Evolutionary conservation across 2,797 vertebrate species (phyloP).

Genomic region (Otolemur crassicaudatus): DNA sequence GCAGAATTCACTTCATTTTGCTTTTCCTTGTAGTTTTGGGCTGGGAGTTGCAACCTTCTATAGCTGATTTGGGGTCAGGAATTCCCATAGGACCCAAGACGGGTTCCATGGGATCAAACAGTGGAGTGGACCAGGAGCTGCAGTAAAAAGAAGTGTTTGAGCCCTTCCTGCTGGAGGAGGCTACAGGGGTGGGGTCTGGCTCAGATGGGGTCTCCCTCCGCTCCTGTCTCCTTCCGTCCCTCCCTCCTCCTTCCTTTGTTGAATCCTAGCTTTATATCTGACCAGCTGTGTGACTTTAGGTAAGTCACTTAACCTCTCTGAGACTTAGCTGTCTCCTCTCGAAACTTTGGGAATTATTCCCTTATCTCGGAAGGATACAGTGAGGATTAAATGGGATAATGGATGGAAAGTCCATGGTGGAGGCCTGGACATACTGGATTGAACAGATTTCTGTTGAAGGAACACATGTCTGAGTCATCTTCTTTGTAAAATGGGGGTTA

Average conservation of each 20-base stretch:
- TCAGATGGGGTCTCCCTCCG: neutral
- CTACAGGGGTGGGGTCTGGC: neutral
- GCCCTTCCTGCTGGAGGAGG: too few relatives aligned
- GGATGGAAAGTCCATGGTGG: neutral
- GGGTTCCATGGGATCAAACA: neutral
- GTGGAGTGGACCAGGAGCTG: neutral
- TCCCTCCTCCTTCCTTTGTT: neutral
- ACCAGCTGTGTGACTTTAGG: neutral
- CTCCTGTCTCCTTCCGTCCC: neutral
- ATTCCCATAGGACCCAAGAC: neutral
- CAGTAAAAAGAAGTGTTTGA: neutral
- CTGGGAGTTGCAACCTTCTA: neutral
- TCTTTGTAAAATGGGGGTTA: neutral
- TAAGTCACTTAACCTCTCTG: neutral
- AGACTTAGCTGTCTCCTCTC: neutral
- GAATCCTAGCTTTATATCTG: neutral
- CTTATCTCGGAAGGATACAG: neutral
- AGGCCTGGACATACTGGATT: neutral
- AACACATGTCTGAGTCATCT: neutral
- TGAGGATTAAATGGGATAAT: neutral
- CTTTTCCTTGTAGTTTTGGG: neutral
- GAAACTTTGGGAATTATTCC: neutral
- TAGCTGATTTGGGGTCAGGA: neutral
- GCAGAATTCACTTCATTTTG: neutral
- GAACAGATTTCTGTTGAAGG: neutral